Conservation (phyloP, 2,113 vertebrate species). For the Melanerpes formicivorus region DNA sequence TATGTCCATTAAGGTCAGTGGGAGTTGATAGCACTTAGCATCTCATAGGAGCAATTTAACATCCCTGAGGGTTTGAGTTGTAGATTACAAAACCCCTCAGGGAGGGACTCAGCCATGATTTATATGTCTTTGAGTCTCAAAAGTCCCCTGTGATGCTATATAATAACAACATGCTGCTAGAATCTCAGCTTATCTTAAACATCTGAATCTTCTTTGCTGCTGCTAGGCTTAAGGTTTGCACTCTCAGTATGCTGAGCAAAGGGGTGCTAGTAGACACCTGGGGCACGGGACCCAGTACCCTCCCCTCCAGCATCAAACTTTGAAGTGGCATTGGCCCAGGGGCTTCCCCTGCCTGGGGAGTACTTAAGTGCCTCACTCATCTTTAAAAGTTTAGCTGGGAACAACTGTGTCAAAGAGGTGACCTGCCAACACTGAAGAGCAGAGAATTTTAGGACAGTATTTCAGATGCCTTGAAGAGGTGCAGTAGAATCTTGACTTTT, state of each 20-base stretch:
- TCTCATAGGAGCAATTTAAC: conserved; percentile 20
- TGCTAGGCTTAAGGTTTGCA: background rate
- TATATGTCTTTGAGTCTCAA: conserved; percentile 38
- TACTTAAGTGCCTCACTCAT: fast-evolving
- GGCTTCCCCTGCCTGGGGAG: background rate
- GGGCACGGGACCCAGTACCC: background rate
- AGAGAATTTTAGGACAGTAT: background rate
- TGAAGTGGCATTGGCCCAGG: background rate
- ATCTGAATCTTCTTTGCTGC: background rate
- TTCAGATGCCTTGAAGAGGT: background rate
- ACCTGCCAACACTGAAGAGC: background rate
- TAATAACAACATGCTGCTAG: conserved; percentile 26
- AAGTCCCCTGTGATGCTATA: background rate
- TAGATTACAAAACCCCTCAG: background rate
- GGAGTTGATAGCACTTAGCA: conserved; percentile 35
- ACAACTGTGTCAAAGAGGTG: conserved; percentile 19
- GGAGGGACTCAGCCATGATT: conserved; percentile 13
- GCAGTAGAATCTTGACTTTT: background rate
- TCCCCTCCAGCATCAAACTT: background rate
- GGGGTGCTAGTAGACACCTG: background rate
- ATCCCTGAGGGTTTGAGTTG: background rate
- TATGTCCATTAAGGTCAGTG: conserved; percentile 5
- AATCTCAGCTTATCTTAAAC: conserved; percentile 20
- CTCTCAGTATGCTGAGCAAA: background rate
- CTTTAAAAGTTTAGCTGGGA: conserved; percentile 18